Base-by-base conservation (phyloP, 2,113 vertebrate species). In the Megaceryle maxima region DNA sequence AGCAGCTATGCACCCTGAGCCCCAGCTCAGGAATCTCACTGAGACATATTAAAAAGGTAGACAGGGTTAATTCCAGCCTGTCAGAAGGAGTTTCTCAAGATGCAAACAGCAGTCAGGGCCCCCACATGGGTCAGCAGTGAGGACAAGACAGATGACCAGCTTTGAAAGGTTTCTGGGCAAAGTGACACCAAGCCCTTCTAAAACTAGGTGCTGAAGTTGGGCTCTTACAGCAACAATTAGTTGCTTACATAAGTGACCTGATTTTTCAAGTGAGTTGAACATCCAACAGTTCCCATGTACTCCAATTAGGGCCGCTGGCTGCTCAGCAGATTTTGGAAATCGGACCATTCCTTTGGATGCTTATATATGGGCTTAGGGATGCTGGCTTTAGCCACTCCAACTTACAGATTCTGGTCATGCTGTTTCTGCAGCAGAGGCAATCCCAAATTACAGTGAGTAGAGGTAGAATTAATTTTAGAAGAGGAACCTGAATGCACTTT, bases 221-320 rank as follows among this genome's bases (percentile, higher is more conserved):
- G 35, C 26, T 92, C 56, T 92, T 90, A 75, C 26, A 6, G 2
- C 33, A 90, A 93, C 83, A 90, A 90, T 92, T 94, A 92, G 80
- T 70, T 93, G 85, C 79, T 95, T 97, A 91, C 62, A n/a, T 93
- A 95, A 95, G 69, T 91, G 94, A 96, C 86, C 96, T 91, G 92
- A 88, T 95, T 97, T 96, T 93, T 79, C 62, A 88, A 89, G 93
- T 55, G 66, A 3, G 2, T 76, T 90, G 76, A 92, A 86, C 41
- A 90, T 86, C 64, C 48, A 7, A 48, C 86, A 84, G 90, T 92
- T 95, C 96, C 79, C 85, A 91, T 92, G 88, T 83, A 90, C 88
- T 93, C 77, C 86, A 95, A 75, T 94, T 96, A 92, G 62, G 69
- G 24, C 29, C 88, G 33, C 83, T 93, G 90, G 60, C 86, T 79